A percentile compares a stretch with the other conserved stretches of the same genome.
Conservation (phyloP, 2,888 invertebrate species). For the Hoplodrina blanda region DNA sequence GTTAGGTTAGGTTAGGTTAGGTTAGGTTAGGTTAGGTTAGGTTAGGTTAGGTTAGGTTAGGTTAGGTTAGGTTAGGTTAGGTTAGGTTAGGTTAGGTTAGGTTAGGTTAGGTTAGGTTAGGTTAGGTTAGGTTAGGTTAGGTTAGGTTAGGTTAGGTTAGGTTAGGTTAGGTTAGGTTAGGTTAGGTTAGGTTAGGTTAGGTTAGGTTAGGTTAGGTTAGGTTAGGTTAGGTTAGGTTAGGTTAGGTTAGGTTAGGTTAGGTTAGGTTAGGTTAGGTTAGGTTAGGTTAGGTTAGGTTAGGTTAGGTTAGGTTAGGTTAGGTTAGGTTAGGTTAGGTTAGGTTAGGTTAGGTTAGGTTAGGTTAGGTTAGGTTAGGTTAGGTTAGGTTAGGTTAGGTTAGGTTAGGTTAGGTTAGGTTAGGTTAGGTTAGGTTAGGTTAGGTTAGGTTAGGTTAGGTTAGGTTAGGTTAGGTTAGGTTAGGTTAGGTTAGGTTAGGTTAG, state of each 20-base stretch:
- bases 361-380: constrained; percentile 8
- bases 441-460: constrained; percentile 8
- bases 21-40: constrained; percentile 8
- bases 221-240: constrained; percentile 8
- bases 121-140: constrained; percentile 8
- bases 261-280: constrained; percentile 4
- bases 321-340: constrained; percentile 8
- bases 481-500: constrained; percentile 8
- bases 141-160: constrained; percentile 8
- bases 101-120: constrained; percentile 8
- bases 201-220: constrained; percentile 8
- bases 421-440: constrained; percentile 8
- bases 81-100: constrained; percentile 8
- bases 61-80: constrained; percentile 8
- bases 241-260: constrained; percentile 8
- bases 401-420: constrained; percentile 8
- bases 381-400: constrained; percentile 8
- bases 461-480: constrained; percentile 8
- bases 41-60: constrained; percentile 8
- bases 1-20: constrained; percentile 8
- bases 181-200: constrained; percentile 8
- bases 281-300: constrained; percentile 8
- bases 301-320: constrained; percentile 8
- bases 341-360: constrained; percentile 8
- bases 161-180: constrained; percentile 8